These are phyloP conservation scores for Hyles lineata DNA, from an alignment of 2,888 invertebrate species.

Conservation along the genomic window DNA sequence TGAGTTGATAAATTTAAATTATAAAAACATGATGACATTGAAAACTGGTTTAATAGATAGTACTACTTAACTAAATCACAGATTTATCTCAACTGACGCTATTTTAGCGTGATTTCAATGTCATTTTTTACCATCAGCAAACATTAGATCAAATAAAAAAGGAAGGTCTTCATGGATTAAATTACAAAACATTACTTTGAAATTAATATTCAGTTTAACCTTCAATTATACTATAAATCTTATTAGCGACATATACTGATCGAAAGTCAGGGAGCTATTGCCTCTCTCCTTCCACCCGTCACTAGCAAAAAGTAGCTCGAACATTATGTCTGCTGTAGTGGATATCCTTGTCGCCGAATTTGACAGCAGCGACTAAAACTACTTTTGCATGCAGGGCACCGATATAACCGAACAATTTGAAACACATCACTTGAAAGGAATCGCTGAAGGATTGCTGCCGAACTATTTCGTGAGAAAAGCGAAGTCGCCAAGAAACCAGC, in stretches of 20 bases:
- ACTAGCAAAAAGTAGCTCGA: neutral
- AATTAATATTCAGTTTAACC: neutral
- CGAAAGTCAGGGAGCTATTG: neutral
- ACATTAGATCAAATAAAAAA: neutral
- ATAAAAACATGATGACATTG: too few species aligned
- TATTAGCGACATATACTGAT: neutral
- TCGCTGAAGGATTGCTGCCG: slow-evolving; percentile 86
- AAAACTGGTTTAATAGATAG: too few species aligned
- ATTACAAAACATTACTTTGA: neutral
- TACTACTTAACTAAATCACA: too few species aligned
- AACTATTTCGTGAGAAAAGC: slow-evolving; percentile 89
- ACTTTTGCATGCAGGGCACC: slow-evolving; percentile 75
- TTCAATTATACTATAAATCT: slow-evolving; percentile 14
- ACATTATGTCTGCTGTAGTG: neutral
- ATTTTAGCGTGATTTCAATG: too few species aligned
- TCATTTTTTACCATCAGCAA: too few species aligned
- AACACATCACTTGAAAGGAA: slow-evolving; percentile 83
- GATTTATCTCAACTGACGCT: too few species aligned
- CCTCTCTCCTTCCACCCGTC: neutral
- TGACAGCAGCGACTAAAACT: slow-evolving; percentile 13
- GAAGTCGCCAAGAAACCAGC: slow-evolving; percentile 86
- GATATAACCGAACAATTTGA: slow-evolving; percentile 88
- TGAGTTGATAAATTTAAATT: too few species aligned
- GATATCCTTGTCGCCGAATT: slow-evolving; percentile 2
- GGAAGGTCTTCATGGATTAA: neutral